Percentiles rank a stretch among this genome's conserved stretches.
These are phyloP conservation scores for Onychomys torridus DNA, from an alignment of 2,797 vertebrate species.

Conservation along the genomic window DNA sequence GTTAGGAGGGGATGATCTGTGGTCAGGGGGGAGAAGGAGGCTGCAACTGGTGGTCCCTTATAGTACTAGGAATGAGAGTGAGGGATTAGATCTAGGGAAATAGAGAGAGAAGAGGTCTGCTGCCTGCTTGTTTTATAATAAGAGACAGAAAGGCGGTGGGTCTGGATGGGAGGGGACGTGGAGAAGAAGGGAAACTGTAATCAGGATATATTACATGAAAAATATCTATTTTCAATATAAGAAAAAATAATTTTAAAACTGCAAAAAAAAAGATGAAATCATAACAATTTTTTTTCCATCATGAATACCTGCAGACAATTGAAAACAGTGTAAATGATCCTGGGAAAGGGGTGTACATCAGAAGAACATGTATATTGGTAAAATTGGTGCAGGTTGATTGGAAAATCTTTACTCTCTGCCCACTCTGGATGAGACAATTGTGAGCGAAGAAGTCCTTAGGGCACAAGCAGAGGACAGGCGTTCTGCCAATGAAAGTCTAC, in stretches of 20 bases:
- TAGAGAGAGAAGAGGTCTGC: background rate
- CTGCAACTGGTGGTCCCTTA: background rate
- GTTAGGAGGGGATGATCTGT: background rate
- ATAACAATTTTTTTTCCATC: background rate
- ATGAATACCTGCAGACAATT: background rate
- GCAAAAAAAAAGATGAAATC: background rate
- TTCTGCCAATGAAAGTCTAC: background rate
- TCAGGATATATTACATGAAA: background rate
- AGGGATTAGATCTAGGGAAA: background rate
- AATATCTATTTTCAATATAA: background rate
- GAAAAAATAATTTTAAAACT: background rate
- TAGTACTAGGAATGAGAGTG: background rate
- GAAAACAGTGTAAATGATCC: background rate
- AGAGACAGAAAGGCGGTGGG: background rate
- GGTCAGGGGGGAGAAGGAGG: background rate
- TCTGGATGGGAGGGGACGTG: background rate
- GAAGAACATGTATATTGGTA: too few species aligned
- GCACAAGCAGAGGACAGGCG: background rate
- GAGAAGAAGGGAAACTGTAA: background rate
- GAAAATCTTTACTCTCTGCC: accelerated
- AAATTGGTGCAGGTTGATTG: background rate
- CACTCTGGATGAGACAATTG: accelerated
- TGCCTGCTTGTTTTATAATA: background rate
- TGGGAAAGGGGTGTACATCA: background rate
- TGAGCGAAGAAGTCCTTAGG: background rate